Conservation (phyloP, 2,113 vertebrate species). For the Albula goreensis region DNA sequence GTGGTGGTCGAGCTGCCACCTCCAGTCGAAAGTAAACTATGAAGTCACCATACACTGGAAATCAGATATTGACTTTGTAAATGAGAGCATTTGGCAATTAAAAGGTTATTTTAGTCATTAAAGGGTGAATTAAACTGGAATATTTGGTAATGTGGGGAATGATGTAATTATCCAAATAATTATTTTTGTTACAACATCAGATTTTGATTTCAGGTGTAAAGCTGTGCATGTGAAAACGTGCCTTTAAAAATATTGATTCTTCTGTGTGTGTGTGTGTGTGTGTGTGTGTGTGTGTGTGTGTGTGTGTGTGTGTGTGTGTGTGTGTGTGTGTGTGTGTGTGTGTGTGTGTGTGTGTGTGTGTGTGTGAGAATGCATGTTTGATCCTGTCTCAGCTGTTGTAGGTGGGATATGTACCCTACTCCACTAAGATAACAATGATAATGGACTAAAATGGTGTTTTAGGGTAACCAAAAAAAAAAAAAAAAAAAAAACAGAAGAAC, state of each 20-base stretch:
- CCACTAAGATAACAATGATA: neutral
- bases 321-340: no score
- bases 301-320: no score
- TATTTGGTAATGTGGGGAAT: neutral
- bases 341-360: no score
- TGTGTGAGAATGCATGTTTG: neutral
- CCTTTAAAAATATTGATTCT: neutral
- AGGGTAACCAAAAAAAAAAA: neutral
- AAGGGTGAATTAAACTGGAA: neutral
- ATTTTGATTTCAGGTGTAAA: neutral
- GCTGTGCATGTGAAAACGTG: neutral
- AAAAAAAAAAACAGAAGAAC: neutral
- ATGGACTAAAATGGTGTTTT: neutral
- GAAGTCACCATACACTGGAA: slow-evolving; percentile 45
- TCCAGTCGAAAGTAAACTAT: slow-evolving; percentile 83
- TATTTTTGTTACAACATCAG: neutral
- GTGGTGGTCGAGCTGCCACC: slow-evolving; percentile 85
- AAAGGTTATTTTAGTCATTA: neutral
- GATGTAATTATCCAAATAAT: no score
- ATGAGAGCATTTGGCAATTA: neutral
- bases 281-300: no score
- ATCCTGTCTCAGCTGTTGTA: neutral
- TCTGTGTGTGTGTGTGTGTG: no score
- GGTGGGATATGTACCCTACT: neutral
- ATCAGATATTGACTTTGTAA: neutral